Base-by-base conservation (phyloP, 2,888 invertebrate genomes). In the Campopleginae sp. region DNA sequence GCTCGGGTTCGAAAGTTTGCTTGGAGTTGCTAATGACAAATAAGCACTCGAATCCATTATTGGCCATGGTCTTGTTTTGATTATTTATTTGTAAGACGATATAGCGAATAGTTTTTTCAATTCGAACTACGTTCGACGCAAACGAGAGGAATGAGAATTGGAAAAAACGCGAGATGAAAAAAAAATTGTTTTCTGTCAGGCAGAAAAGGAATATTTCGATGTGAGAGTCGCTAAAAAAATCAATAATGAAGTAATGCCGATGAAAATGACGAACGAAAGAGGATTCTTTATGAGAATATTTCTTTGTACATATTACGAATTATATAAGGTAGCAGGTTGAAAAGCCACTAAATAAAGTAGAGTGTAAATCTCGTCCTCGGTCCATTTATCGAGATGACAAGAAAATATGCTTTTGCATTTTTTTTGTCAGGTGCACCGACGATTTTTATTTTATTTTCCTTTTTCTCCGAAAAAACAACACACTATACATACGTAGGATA, bases 51-150 rank as follows among this genome's bases (percentile, higher is more conserved):
- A 33, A 74, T 77, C 68, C n/a, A 33, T 51, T 68, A 33, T 51
- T 68, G 42, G 38, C 66, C 66, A 72, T 65, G 46, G 82, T 86
- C 84, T 88, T 90, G 85, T 87, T 58, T 58, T 90, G 89, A 86
- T 88, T 91, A 89, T 91, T 91, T 91, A 91, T 91, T 91, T 90
- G 86, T 90, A 89, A 51, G 42, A n/a, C 84, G 86, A 82, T 76
- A 85, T 86, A 87, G 46, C 44, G 75, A 81, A 87, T 88, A 87
- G 86, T 86, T 84, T 87, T 71, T 51, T 84, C 76, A 87, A 88
- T 65, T 86, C 79, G 78, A 78, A 12, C 7, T 58, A 23, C 66
- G 42, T 58, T 58, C 65, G 72, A 70, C 48, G 31, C 51, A 19
- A 44, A 70, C 33, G 72, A 72, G 38, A 38, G 19, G 58, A n/a